phyloP scores from a whole-genome alignment of 2,113 vertebrate genomes.

The Tor tambroides region DNA sequence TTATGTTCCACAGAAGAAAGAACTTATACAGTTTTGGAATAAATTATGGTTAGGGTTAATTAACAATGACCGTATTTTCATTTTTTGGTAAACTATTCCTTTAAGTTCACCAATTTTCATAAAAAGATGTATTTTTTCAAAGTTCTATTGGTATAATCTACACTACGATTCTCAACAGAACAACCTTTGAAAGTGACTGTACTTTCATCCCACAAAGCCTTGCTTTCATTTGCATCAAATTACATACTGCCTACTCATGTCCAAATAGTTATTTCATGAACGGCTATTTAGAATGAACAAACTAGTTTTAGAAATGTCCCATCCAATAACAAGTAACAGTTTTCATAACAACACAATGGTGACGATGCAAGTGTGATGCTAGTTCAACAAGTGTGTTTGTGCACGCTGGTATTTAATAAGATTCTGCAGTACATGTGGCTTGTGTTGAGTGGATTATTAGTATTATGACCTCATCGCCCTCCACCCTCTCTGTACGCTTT shows the following conservation, averaged over 20 bases:
- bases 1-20: no score
- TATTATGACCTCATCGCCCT: conserved; percentile 41
- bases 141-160: not conserved
- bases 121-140: no score
- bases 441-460: conserved; percentile 46
- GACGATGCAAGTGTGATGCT: not conserved
- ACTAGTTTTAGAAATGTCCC: not conserved
- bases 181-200: not conserved
- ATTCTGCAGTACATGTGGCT: conserved; percentile 49
- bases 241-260: not conserved
- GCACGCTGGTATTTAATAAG: conserved; percentile 43
- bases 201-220: not conserved
- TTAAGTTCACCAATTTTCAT: not conserved
- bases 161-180: not conserved
- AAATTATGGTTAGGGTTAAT: not conserved
- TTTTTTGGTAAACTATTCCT: not conserved
- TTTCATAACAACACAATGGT: not conserved
- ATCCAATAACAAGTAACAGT: not conserved
- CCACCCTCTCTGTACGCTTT: not conserved
- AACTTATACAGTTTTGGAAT: no score
- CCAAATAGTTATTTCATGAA: not conserved
- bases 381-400: conserved; percentile 13
- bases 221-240: not conserved
- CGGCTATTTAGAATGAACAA: not conserved
- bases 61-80: not conserved